phyloP scores from a whole-genome alignment of 2,888 invertebrate genomes.

The Drosophila phalerata region DNA sequence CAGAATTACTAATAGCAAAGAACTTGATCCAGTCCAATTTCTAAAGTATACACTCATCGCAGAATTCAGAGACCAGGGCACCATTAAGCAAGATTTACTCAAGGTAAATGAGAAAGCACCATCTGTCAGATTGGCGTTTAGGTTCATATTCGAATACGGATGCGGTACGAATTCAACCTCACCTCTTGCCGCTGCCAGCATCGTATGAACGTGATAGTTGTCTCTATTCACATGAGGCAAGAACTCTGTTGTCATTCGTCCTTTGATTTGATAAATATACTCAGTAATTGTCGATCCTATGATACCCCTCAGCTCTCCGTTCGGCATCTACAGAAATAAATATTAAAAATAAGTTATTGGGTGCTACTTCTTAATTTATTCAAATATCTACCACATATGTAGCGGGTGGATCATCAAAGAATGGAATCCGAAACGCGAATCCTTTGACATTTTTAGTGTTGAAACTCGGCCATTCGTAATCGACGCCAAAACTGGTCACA shows the following conservation, averaged over 20 bases:
- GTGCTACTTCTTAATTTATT: too few relatives aligned
- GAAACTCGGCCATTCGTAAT: slow-evolving; percentile 25
- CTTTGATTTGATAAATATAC: slow-evolving; percentile 28
- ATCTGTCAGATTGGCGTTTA: not conserved
- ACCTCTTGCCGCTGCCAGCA: slow-evolving; percentile 34
- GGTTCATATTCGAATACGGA: slow-evolving; percentile 19
- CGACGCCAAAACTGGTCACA: slow-evolving; percentile 21
- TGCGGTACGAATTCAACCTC: slow-evolving; percentile 37
- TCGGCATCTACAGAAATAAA: slow-evolving; percentile 6
- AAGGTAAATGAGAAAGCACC: slow-evolving; percentile 1
- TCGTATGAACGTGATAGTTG: slow-evolving; percentile 23
- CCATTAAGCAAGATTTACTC: slow-evolving; percentile 40
- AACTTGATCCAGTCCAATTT: not conserved
- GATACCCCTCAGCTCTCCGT: slow-evolving; percentile 21
- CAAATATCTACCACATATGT: slow-evolving; percentile 26
- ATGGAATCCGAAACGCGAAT: slow-evolving; percentile 36
- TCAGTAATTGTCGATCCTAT: slow-evolving; percentile 18
- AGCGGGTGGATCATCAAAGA: slow-evolving; percentile 36
- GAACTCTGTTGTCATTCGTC: slow-evolving; percentile 3
- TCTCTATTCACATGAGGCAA: slow-evolving; percentile 20
- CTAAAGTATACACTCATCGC: not conserved
- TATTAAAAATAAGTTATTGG: too few relatives aligned
- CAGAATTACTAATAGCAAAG: not conserved
- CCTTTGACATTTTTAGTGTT: slow-evolving; percentile 23
- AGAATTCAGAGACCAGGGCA: slow-evolving; percentile 31